A percentile compares a stretch with the other conserved stretches of the same genome.
These are phyloP conservation scores for Diadema setosum DNA, from an alignment of 35 echinoderm and acorn worm species.

Conservation along the genomic window DNA sequence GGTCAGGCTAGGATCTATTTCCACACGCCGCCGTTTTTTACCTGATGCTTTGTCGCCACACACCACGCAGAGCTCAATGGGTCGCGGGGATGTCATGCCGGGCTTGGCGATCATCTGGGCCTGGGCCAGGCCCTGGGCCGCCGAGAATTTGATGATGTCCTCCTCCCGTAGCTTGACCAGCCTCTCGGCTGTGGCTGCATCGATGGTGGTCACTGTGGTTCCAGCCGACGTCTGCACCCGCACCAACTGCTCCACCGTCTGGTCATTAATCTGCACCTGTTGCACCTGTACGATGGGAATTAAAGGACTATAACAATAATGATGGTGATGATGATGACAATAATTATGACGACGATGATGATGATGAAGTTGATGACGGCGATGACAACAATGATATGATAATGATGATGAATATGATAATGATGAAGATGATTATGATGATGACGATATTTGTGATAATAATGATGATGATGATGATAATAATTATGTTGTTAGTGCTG, in stretches of 20 bases:
- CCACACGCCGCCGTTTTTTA: too few relatives aligned
- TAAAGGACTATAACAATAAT: too few relatives aligned
- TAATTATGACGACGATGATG: too few relatives aligned
- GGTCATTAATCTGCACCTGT: conserved; percentile 87
- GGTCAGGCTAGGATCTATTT: too few relatives aligned
- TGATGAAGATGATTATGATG: too few relatives aligned
- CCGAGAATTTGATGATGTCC: conserved; percentile 36
- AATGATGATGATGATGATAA: too few relatives aligned
- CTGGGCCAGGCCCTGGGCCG: conserved; percentile 22
- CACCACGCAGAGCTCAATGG: conserved; percentile 90
- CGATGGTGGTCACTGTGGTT: conserved; percentile 54
- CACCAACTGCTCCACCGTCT: conserved; percentile 94
- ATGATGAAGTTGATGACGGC: too few relatives aligned
- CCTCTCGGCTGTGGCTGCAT: conserved; percentile 54
- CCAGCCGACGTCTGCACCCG: conserved; percentile 43
- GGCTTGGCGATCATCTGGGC: conserved; percentile 51
- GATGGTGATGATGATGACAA: too few relatives aligned
- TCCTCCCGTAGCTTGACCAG: conserved; percentile 71
- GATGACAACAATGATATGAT: too few relatives aligned
- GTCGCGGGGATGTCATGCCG: conserved; percentile 25
- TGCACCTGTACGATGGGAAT: conserved; percentile 79
- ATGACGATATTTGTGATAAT: too few relatives aligned
- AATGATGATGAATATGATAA: too few relatives aligned
- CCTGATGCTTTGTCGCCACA: conserved; percentile 99
- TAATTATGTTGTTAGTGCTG: too few relatives aligned